Evolutionary conservation across 2,888 invertebrate genomes (phyloP).

Genomic region (Amiota minor): DNA sequence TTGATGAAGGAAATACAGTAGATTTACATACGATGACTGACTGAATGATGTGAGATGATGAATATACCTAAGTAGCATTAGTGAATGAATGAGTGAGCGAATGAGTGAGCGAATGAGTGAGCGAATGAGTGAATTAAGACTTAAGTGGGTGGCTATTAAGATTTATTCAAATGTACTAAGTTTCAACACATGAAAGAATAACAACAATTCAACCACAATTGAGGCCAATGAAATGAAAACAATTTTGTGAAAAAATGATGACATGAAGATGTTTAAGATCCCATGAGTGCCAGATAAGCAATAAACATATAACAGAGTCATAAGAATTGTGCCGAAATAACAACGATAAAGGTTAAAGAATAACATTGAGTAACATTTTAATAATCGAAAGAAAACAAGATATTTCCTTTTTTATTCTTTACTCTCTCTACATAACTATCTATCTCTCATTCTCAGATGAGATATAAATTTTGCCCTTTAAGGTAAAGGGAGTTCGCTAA

Average conservation of each 20-base stretch:
- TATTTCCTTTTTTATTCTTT: slow-evolving; percentile 47
- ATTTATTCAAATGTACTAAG: slow-evolving; percentile 53
- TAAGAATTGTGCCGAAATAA: no score
- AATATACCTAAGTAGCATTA: no score
- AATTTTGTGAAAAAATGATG: slow-evolving; percentile 34
- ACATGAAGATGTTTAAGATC: slow-evolving; percentile 29
- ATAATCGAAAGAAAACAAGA: slow-evolving; percentile 69
- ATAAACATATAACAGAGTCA: slow-evolving; percentile 29
- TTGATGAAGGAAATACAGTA: slow-evolving; percentile 56
- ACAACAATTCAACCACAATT: slow-evolving; percentile 47
- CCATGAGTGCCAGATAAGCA: slow-evolving; percentile 40
- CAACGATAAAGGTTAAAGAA: no score
- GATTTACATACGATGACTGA: slow-evolving; percentile 59
- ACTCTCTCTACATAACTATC: no score
- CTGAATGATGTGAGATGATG: no score
- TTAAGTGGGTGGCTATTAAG: slow-evolving; percentile 42
- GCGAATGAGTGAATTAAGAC: neutral
- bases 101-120: slow-evolving; percentile 41
- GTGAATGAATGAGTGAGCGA: slow-evolving; percentile 51
- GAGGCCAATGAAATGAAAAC: slow-evolving; percentile 53
- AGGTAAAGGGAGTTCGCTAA: no score
- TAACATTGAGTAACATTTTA: slow-evolving; percentile 49
- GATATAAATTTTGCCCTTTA: no score
- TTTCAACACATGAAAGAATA: slow-evolving; percentile 7
- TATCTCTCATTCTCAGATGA: no score